phyloP scores from a whole-genome alignment of 2,888 invertebrate genomes.

The Agrilus mali region DNA sequence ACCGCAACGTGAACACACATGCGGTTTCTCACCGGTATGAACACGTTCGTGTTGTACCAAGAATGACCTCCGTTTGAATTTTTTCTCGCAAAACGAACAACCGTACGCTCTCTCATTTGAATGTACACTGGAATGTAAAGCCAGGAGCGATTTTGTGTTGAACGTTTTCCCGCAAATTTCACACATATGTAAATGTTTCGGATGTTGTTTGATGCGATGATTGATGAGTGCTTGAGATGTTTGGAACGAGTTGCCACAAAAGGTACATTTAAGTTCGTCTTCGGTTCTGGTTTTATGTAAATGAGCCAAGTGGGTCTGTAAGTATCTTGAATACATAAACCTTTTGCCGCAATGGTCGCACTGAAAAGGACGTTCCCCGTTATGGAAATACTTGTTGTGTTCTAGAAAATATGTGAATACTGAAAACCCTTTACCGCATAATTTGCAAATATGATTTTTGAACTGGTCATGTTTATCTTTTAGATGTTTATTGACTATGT shows the following conservation, averaged over 20 bases:
- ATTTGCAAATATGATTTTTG: slow-evolving; percentile 8
- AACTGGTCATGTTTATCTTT: background rate
- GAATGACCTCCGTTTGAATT: slow-evolving; percentile 23
- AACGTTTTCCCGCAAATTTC: slow-evolving; percentile 26
- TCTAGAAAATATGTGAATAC: slow-evolving; percentile 3
- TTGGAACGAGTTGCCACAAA: background rate
- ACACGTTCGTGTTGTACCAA: slow-evolving; percentile 27
- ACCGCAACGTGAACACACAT: slow-evolving; percentile 25
- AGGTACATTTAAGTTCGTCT: background rate
- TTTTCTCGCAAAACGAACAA: slow-evolving; percentile 24
- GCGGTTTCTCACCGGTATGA: slow-evolving; percentile 28
- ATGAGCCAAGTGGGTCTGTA: background rate
- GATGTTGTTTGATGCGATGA: background rate
- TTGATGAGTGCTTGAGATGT: background rate
- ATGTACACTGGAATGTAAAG: slow-evolving; percentile 21
- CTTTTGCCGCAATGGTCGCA: slow-evolving; percentile 37
- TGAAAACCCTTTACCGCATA: slow-evolving; percentile 8
- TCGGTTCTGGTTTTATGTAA: background rate
- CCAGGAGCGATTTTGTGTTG: slow-evolving; percentile 22
- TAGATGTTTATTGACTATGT: too few species aligned
- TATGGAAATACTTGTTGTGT: slow-evolving; percentile 36
- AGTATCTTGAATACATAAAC: slow-evolving; percentile 29
- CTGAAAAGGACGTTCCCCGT: slow-evolving; percentile 33
- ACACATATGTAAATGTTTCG: slow-evolving; percentile 19
- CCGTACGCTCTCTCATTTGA: slow-evolving; percentile 24